Evolutionary conservation across 1,140 invertebrate species (phyloP).

Genomic region (Diachasmimorpha longicaudata): DNA sequence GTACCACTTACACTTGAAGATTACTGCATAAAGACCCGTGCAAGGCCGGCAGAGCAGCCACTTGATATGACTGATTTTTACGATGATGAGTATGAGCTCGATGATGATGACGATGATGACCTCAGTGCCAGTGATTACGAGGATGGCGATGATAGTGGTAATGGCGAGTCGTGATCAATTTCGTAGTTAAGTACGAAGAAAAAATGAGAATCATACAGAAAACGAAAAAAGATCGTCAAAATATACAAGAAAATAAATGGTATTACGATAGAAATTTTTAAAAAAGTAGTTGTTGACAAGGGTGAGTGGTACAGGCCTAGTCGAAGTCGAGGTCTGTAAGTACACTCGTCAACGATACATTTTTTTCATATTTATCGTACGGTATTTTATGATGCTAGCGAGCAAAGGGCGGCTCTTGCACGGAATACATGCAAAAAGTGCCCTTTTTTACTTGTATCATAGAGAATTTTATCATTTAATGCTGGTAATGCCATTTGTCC

Average conservation of each 20-base stretch:
- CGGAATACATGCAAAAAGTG: no score
- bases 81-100: constrained; percentile 88
- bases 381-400: no score
- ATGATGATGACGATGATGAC: constrained; percentile 76
- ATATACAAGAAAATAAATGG: not conserved
- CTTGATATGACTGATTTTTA: constrained; percentile 92
- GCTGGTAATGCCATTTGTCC: constrained; percentile 38
- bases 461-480: not conserved
- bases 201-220: constrained; percentile 13
- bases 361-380: no score
- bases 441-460: not conserved
- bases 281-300: not conserved
- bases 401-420: no score
- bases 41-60: constrained; percentile 78
- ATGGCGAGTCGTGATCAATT: constrained; percentile 72
- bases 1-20: constrained; percentile 98
- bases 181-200: constrained; percentile 37
- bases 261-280: constrained; percentile 1
- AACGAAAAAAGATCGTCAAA: constrained; percentile 3
- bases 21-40: constrained; percentile 93
- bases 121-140: constrained; percentile 70
- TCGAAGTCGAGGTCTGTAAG: no score
- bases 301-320: no score
- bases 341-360: no score
- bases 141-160: constrained; percentile 82